A percentile compares a stretch with the other conserved stretches of the same genome.
Evolutionary conservation across 2,888 invertebrate genomes (phyloP).

Genomic region (Pilophorus perplexus): DNA sequence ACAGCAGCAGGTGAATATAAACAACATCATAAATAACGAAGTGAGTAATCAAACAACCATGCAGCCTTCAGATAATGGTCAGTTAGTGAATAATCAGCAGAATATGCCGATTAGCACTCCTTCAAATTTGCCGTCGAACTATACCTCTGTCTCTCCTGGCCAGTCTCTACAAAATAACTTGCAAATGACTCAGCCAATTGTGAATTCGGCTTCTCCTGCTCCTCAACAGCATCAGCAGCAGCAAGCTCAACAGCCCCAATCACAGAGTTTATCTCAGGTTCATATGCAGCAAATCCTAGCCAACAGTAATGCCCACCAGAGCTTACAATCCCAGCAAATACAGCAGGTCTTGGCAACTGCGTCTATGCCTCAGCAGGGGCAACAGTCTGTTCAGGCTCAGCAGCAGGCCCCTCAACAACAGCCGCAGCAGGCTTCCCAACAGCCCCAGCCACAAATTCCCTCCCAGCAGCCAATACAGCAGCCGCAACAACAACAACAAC

Average conservation of each 20-base stretch:
- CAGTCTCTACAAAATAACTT: constrained; percentile 50
- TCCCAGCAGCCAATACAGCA: constrained; percentile 52
- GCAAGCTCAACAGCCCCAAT: constrained; percentile 47
- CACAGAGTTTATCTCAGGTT: constrained; percentile 49
- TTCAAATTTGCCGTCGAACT: constrained; percentile 44
- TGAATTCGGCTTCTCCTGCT: constrained; percentile 46
- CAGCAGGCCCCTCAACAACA: constrained; percentile 50
- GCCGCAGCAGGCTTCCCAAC: constrained; percentile 45
- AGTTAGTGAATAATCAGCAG: constrained; percentile 38
- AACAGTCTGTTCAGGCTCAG: constrained; percentile 58
- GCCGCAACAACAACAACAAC: constrained; percentile 55
- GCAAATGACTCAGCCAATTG: constrained; percentile 42
- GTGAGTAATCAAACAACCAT: constrained; percentile 25
- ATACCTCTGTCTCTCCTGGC: constrained; percentile 50
- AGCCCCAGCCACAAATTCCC: constrained; percentile 49
- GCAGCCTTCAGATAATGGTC: constrained; percentile 38
- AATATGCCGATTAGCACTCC: constrained; percentile 14
- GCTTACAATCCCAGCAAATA: constrained; percentile 51
- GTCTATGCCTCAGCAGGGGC: constrained; percentile 53
- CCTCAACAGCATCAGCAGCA: constrained; percentile 43
- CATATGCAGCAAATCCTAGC: constrained; percentile 49
- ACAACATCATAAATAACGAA: constrained; percentile 32
- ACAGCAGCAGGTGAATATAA: constrained; percentile 41
- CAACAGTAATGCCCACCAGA: constrained; percentile 49
- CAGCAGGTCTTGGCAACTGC: constrained; percentile 51